Evolutionary conservation across 64 coral and sea anemone genomes (phyloP).

Genomic region (Acropora yongei): DNA sequence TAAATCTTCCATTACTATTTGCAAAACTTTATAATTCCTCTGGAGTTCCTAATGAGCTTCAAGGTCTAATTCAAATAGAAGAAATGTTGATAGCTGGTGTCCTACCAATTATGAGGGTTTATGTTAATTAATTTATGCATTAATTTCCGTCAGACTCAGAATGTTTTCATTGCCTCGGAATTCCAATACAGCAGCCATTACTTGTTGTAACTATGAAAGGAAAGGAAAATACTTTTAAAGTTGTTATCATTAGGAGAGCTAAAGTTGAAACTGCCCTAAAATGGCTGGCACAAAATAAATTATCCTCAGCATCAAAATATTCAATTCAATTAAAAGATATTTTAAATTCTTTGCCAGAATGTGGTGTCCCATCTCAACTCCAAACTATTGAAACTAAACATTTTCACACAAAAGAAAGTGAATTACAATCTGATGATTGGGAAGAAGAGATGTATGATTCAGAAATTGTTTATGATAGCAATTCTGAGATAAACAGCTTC

Average conservation of each 20-base stretch:
- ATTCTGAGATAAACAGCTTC: slow-evolving; percentile 48
- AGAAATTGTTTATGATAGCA: neutral
- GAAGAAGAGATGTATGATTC: slow-evolving; percentile 5
- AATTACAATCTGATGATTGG: slow-evolving; percentile 7
- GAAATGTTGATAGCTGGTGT: slow-evolving; percentile 40
- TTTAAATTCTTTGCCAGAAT: slow-evolving; percentile 28
- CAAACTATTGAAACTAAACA: neutral
- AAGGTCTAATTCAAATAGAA: neutral
- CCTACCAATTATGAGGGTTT: slow-evolving; percentile 49
- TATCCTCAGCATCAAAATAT: slow-evolving; percentile 40
- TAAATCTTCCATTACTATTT: too few species aligned
- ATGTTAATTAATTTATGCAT: neutral
- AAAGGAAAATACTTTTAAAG: too few species aligned
- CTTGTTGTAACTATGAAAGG: too few species aligned
- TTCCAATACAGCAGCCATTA: too few species aligned
- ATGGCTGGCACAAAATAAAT: neutral
- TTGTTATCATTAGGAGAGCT: neutral
- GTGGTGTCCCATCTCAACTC: neutral
- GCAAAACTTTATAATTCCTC: too few species aligned
- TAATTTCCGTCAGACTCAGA: too few species aligned
- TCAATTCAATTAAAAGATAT: neutral
- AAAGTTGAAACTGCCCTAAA: slow-evolving; percentile 22
- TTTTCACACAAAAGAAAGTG: neutral
- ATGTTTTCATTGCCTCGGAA: too few species aligned
- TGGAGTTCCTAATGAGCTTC: slow-evolving; percentile 3